Evolutionary conservation across 2,113 vertebrate genomes (phyloP), one percentile per base, ranked within the genome.

Genomic region (Coreoperca whiteheadi): DNA sequence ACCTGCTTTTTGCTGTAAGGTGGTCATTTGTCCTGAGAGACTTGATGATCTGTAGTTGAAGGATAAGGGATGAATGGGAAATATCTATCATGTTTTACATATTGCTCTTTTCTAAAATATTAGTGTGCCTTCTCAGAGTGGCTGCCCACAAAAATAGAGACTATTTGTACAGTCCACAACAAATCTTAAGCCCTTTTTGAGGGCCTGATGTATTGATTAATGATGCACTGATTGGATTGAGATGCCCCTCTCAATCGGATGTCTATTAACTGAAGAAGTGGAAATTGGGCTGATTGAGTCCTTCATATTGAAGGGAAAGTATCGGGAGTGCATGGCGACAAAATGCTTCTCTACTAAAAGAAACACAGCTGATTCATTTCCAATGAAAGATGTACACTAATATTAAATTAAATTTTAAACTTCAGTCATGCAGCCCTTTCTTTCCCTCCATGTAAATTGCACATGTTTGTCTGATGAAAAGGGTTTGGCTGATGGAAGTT

Each of bases 271-370:
- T 48, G 63, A 70, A 84, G 74, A 21, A 12, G 53, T 53, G 30
- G 70, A 83, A 76, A 28, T 50, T 69, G 53, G 64, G 67, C 60
- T 59, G 74, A 66, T 77, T 65, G 9, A 63, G 41, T 94, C 92
- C 94, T 95, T 95, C 95, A 95, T 93, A 93, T 93, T 95, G 94
- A 95, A 95, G 93, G 92, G 86, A 74, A 76, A 75, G 83, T 32
- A 66, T 2, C 28, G 59, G 54, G 82, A 82, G 69, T 41, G 82
- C 78, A 72, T 77, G 79, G 25, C 54, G 0, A 59, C 18, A 41
- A 2, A 68, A 39, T 21, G 75, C 76, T 74, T 89, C 76, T 78
- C 69, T 32, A 15, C 32, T 71, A 11, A 23, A 79, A n/a, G 20
- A 85, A 81, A 84, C 28, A 61, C 78, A 54, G 67, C 37, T 79